phyloP scores from a whole-genome alignment of 2,113 vertebrate species.

The Corythoichthys intestinalis region DNA sequence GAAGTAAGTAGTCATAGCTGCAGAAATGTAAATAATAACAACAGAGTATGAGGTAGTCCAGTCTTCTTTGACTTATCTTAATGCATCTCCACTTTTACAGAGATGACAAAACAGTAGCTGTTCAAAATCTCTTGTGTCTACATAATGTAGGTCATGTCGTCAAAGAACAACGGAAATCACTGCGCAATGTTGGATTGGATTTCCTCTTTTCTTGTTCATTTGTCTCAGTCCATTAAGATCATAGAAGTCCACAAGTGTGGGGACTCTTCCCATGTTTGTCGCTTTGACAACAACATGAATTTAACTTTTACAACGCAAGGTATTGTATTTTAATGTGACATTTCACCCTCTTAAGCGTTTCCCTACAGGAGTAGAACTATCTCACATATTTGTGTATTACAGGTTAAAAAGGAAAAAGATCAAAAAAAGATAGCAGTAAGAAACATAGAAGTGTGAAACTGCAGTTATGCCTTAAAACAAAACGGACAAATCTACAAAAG shows the following conservation, averaged over 20 bases:
- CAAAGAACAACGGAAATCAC: constrained; percentile 17
- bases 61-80: constrained; percentile 8
- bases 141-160: constrained; percentile 52
- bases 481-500: background rate
- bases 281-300: background rate
- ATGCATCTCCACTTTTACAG: constrained; percentile 12
- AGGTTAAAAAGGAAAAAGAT: background rate
- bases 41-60: background rate
- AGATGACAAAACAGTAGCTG: constrained; percentile 26
- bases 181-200: background rate
- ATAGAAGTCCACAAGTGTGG: background rate
- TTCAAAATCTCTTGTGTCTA: constrained; percentile 36
- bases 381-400: constrained; percentile 9
- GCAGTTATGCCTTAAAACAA: constrained; percentile 3
- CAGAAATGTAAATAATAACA: background rate
- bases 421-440: constrained; percentile 15
- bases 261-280: constrained; percentile 1
- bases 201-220: background rate
- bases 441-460: constrained; percentile 13
- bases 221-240: background rate
- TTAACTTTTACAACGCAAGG: background rate
- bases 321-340: constrained; percentile 12
- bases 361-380: background rate
- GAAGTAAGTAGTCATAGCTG: constrained; percentile 70
- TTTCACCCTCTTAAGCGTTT: background rate